These are phyloP conservation scores for Platycheirus albimanus DNA, from an alignment of 2,888 invertebrate genomes.

Conservation along the genomic window DNA sequence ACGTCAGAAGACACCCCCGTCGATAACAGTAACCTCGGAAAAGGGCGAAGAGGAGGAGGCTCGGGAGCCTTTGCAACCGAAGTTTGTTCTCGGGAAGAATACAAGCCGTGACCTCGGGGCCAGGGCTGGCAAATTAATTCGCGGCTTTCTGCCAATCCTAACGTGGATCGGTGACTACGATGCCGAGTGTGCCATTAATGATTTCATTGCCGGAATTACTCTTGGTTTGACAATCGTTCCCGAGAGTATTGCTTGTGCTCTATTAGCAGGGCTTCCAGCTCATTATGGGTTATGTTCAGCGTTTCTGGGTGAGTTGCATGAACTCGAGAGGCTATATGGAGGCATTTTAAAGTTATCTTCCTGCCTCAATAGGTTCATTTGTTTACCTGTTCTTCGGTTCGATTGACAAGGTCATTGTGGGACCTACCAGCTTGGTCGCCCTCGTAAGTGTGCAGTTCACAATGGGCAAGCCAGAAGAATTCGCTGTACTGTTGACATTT, in stretches of 20 bases:
- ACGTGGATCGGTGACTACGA: conserved; percentile 80
- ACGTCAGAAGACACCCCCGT: conserved; percentile 4
- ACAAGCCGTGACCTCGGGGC: conserved; percentile 1
- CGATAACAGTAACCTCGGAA: conserved; percentile 45
- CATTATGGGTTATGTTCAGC: conserved; percentile 97
- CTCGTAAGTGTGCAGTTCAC: conserved; percentile 91
- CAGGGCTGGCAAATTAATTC: conserved; percentile 60
- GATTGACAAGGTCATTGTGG: conserved; percentile 92
- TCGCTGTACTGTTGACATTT: conserved; percentile 90
- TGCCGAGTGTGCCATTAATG: conserved; percentile 86
- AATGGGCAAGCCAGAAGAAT: conserved; percentile 88
- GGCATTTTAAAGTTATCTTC: neutral
- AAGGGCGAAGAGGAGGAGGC: conserved; percentile 50
- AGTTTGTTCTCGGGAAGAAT: conserved; percentile 34
- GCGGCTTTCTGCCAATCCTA: conserved; percentile 76
- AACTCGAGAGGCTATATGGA: neutral
- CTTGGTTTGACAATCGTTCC: conserved; percentile 96
- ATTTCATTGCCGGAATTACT: conserved; percentile 93
- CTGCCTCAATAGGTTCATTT: conserved; percentile 86
- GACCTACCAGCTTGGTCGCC: conserved; percentile 93
- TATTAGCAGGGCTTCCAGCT: conserved; percentile 91
- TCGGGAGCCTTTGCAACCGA: conserved; percentile 47
- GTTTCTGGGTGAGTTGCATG: conserved; percentile 86
- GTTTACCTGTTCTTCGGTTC: conserved; percentile 94
- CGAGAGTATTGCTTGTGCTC: conserved; percentile 96